Evolutionary conservation across 1,140 invertebrate species (phyloP), one percentile per base, ranked within the genome.

Genomic region (Zaprionus inermis): DNA sequence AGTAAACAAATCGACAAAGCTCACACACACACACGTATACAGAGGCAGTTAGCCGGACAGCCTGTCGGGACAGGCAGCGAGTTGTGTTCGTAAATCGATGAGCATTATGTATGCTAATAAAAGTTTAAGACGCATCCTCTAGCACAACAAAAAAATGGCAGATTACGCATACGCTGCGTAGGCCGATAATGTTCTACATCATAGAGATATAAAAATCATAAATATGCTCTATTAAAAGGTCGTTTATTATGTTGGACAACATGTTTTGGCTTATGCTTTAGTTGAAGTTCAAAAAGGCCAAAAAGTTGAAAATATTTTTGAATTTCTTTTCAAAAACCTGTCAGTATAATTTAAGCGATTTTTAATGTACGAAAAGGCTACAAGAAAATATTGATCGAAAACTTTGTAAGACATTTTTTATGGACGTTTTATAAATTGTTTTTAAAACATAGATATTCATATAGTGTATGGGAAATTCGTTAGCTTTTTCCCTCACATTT

Each of bases 61-160:
- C 1, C n/a, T 11, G 32, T 18, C 14, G 14, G 1, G 5, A 44
- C n/a, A 16, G 28, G 58, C 14, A 78, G 75, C 75, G 76, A 86
- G 82, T 76, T 82, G 79, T 82, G 79, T 67, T 59, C 83, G 76
- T 88, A 83, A 88, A 88, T 88, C 70, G 76, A 74, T 88, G 79
- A 71, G 72, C 76, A 85, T 86, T 79, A 79, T 85, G 82, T 72
- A 83, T 57, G 76, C 79, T 78, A 89, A 88, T 88, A 88, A 88
- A 88, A 88, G 44, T 83, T 88, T 46, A 88, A 88, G 83, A 79
- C 81, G 61, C 66, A 16, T 54, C 22, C 55, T 18, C 44, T 4
- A 28, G 24, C 7, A 11, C 36, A 14, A 38, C 14, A n/a, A 14
- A 24, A 54, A n/a, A 41, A 44, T 7, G 11, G 64, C 59, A 63